phyloP scores from a whole-genome alignment of 2,888 invertebrate genomes.

The Neoaliturus tenellus region DNA sequence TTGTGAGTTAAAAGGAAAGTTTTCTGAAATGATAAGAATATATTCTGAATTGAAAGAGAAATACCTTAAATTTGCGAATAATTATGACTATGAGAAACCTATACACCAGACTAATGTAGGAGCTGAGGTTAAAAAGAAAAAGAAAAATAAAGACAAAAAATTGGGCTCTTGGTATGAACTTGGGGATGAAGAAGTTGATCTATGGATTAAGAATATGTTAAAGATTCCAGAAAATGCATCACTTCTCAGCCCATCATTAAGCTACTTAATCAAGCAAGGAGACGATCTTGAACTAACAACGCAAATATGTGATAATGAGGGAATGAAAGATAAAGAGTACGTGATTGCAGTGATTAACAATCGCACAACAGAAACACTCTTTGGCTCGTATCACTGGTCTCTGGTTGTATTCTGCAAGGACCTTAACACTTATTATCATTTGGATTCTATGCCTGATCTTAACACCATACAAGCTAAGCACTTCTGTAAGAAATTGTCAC shows the following conservation, averaged over 20 bases:
- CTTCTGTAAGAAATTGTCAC: too few relatives aligned
- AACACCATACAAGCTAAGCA: too few relatives aligned
- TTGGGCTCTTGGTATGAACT: background rate
- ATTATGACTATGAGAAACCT: too few relatives aligned
- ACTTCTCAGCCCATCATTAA: background rate
- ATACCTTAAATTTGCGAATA: background rate
- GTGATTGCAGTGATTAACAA: background rate
- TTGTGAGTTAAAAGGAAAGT: background rate
- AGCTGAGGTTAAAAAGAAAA: too few relatives aligned
- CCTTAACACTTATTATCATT: background rate
- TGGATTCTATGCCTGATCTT: background rate
- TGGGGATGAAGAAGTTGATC: background rate
- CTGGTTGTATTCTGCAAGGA: background rate
- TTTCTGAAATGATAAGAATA: background rate
- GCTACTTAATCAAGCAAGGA: background rate
- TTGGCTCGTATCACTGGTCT: background rate
- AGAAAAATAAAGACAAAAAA: background rate
- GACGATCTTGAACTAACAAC: background rate
- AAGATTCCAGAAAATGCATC: background rate
- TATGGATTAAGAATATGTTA: background rate
- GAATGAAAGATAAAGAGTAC: background rate
- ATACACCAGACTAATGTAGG: too few relatives aligned
- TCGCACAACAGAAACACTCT: background rate
- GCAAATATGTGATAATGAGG: background rate
- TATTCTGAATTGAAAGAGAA: background rate